phyloP scores from a whole-genome alignment of 2,113 vertebrate genomes.

The Chamaea fasciata region DNA sequence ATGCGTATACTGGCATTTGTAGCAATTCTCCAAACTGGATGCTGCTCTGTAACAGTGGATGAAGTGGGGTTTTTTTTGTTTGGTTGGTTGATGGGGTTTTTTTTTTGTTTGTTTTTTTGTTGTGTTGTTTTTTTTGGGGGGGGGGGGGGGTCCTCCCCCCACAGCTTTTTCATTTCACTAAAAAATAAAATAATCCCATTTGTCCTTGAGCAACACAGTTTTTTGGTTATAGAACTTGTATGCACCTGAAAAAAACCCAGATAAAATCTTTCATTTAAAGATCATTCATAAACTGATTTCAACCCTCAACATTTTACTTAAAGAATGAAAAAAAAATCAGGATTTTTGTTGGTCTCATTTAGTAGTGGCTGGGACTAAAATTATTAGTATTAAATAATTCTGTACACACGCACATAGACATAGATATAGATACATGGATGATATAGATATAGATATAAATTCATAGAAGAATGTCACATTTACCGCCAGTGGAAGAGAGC shows the following conservation, averaged over 20 bases:
- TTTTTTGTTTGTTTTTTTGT: background rate
- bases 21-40: background rate
- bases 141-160: no score
- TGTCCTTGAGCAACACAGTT: background rate
- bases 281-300: background rate
- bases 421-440: background rate
- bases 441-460: background rate
- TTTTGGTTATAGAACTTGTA: background rate
- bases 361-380: background rate
- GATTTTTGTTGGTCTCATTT: background rate
- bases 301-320: background rate
- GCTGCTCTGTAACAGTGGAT: background rate
- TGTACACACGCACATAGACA: background rate
- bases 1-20: background rate
- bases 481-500: background rate
- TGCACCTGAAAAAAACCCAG: background rate
- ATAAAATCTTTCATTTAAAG: background rate
- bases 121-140: no score
- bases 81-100: no score
- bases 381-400: background rate
- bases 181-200: background rate
- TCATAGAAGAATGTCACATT: background rate
- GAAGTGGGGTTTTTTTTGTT: background rate
- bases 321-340: background rate
- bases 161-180: background rate